These are phyloP conservation scores for Pseudorhiza aurosa DNA, from an alignment of 30 jellyfish, hydroid and myxozoan species.

Conservation along the genomic window DNA sequence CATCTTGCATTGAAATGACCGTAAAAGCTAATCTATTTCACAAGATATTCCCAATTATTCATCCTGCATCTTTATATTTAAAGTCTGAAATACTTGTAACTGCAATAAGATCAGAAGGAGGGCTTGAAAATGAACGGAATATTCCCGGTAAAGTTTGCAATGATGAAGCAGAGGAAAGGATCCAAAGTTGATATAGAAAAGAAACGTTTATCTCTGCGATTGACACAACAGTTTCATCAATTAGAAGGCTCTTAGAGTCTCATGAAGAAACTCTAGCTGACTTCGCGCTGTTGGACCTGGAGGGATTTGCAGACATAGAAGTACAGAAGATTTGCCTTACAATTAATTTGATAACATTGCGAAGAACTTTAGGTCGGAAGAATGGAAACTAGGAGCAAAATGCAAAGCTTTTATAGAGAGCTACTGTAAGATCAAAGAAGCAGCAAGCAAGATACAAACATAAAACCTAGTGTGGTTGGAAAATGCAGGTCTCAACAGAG, in stretches of 20 bases:
- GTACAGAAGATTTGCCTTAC: constrained; percentile 17
- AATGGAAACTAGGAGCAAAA: constrained; percentile 5
- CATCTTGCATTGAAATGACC: constrained; percentile 23
- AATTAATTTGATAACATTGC: constrained; percentile 18
- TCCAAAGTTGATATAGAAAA: constrained; percentile 8
- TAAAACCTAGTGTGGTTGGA: constrained; percentile 8
- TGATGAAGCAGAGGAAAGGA: constrained; percentile 34
- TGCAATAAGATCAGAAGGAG: constrained; percentile 8
- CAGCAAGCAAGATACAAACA: no score
- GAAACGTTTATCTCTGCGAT: constrained; percentile 49
- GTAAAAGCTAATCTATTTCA: constrained; percentile 39
- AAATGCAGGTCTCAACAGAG: no score
- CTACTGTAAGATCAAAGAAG: no score
- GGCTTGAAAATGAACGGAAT: constrained; percentile 4
- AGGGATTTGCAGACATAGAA: constrained; percentile 25
- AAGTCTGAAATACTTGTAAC: constrained; percentile 44
- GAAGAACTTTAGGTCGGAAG: constrained; percentile 40
- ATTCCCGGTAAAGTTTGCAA: constrained; percentile 24
- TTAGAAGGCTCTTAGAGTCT: constrained; percentile 26
- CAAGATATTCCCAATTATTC: constrained; percentile 35
- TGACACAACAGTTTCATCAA: constrained; percentile 52
- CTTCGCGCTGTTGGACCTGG: constrained; percentile 56
- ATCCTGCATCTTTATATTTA: constrained; percentile 40
- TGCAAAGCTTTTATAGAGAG: constrained; percentile 47
- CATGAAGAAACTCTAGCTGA: constrained; percentile 34